phyloP scores from a whole-genome alignment of 1,140 invertebrate genomes.

The Choristoneura fumiferana region DNA sequence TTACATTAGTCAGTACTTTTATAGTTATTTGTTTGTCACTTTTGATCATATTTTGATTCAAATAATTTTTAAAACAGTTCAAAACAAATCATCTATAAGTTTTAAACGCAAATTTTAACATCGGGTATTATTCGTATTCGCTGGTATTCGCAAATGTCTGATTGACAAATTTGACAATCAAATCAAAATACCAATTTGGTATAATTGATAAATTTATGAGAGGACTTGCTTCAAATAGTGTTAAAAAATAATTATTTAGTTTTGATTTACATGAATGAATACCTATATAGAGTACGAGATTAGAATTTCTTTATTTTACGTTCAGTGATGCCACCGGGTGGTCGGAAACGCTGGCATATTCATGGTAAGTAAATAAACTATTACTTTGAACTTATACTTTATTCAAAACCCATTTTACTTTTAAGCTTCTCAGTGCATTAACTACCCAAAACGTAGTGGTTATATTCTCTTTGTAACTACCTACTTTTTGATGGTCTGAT shows the following conservation, averaged over 20 bases:
- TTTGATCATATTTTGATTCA: not conserved
- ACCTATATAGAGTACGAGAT: not conserved
- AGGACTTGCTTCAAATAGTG: not conserved
- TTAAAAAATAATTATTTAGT: conserved; percentile 8
- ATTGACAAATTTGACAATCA: not conserved
- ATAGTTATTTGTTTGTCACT: not conserved
- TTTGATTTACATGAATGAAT: conserved; percentile 2
- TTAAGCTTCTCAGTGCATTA: too few species aligned
- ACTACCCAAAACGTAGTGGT: too few species aligned
- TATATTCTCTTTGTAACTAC: too few species aligned
- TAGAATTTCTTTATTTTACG: not conserved
- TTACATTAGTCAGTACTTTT: not conserved
- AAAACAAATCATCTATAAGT: not conserved
- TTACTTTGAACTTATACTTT: not conserved
- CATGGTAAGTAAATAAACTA: conserved; percentile 74
- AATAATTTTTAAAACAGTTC: not conserved
- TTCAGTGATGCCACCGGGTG: conserved; percentile 57
- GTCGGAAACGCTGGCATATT: conserved; percentile 79
- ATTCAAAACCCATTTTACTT: too few species aligned
- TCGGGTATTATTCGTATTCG: not conserved
- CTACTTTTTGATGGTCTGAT: too few species aligned
- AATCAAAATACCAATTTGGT: not conserved
- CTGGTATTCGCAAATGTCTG: not conserved
- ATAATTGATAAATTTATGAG: not conserved
- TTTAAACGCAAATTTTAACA: conserved; percentile 1